Percentiles rank a stretch among this genome's conserved stretches.
phyloP scores from a whole-genome alignment of 2,888 invertebrate species.

The Nysson spinosus region DNA sequence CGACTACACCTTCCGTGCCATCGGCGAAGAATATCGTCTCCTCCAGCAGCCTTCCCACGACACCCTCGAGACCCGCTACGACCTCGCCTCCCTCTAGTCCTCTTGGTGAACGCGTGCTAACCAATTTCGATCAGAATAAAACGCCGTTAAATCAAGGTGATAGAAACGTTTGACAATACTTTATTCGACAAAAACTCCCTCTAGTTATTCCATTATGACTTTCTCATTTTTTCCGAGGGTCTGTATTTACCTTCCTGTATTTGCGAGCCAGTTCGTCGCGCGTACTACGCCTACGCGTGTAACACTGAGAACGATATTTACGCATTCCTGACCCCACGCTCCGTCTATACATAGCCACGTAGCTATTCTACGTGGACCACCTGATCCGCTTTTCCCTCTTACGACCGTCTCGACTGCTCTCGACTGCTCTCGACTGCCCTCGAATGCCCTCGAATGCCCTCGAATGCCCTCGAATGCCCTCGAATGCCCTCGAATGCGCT shows the following conservation, averaged over 20 bases:
- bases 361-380: slow-evolving; percentile 60
- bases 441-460: too few species aligned
- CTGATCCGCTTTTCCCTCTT: slow-evolving; percentile 61
- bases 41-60: slow-evolving; percentile 68
- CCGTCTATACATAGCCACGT: slow-evolving; percentile 70
- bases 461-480: too few species aligned
- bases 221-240: too few species aligned
- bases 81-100: slow-evolving; percentile 57
- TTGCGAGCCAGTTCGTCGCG: slow-evolving; percentile 56
- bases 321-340: slow-evolving; percentile 74
- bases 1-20: slow-evolving; percentile 70
- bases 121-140: slow-evolving; percentile 53
- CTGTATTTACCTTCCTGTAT: slow-evolving; percentile 63
- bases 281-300: slow-evolving; percentile 61
- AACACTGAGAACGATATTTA: slow-evolving; percentile 71
- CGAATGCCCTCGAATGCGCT: too few species aligned
- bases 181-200: too few species aligned
- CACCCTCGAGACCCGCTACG: slow-evolving; percentile 61
- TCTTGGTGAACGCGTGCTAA: slow-evolving; percentile 43
- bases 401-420: slow-evolving; percentile 18
- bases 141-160: slow-evolving; percentile 66
- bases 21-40: slow-evolving; percentile 55
- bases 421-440: too few species aligned
- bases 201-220: too few species aligned
- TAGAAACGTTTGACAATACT: too few species aligned